A percentile compares a stretch with the other conserved stretches of the same genome.
These are phyloP conservation scores for Pluvialis apricaria DNA, from an alignment of 2,113 vertebrate genomes.

Conservation along the genomic window DNA sequence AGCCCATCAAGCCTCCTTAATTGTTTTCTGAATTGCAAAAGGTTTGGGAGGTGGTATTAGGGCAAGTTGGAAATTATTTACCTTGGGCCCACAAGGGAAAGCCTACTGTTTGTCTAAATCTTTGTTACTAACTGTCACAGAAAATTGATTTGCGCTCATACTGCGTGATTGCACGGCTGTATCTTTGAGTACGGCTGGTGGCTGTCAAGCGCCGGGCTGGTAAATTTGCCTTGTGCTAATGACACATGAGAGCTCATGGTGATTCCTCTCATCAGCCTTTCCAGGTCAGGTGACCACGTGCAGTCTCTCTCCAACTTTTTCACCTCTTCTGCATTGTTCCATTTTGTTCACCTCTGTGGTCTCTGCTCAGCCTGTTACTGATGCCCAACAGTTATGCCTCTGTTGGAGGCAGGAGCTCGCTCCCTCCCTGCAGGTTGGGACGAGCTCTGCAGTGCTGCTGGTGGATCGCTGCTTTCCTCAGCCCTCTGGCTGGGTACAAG, in stretches of 20 bases:
- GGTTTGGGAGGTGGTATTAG: background rate
- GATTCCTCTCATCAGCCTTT: background rate
- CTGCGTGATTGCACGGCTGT: background rate
- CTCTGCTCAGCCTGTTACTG: background rate
- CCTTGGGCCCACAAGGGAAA: background rate
- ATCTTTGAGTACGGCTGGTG: background rate
- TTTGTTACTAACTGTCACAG: background rate
- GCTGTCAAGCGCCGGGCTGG: rapidly evolving
- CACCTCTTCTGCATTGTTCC: rapidly evolving
- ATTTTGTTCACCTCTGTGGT: background rate
- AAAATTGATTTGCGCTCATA: rapidly evolving
- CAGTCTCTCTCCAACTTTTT: background rate
- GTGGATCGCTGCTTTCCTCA: background rate
- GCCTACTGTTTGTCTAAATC: background rate
- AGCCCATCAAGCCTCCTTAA: background rate
- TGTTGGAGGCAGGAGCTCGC: background rate
- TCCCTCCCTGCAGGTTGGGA: background rate
- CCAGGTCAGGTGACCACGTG: background rate
- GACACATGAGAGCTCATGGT: background rate
- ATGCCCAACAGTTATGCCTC: rapidly evolving
- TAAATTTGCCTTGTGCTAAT: background rate
- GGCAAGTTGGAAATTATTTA: background rate
- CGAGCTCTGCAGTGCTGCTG: background rate
- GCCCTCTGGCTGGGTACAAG: background rate
- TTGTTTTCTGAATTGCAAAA: background rate